Base-by-base conservation (phyloP, 2,888 invertebrate genomes). In the Teleogryllus oceanicus region DNA sequence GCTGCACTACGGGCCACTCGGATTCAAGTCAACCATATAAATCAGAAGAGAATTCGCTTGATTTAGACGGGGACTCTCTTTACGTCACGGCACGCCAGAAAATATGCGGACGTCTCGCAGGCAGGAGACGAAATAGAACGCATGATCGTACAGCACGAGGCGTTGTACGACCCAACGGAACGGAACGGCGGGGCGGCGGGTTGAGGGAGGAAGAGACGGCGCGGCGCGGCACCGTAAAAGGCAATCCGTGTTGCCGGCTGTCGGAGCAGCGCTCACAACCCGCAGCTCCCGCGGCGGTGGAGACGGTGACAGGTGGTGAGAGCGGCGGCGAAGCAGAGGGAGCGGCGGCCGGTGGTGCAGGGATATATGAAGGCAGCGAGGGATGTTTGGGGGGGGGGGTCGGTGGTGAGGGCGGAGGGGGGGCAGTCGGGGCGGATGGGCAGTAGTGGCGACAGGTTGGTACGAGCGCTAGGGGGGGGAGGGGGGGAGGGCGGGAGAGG, bases 231-330 rank as follows among this genome's bases (percentile, higher is more conserved):
- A 5, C 37, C 8, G 62, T 62, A n/a, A 62, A 62, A 62, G 62
- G 62, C 62, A 62, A 62, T 62, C 62, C 62, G 62, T 62, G 62
- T 62, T 11, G 62, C 62, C n/a, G 62, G 62, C 62, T 62, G 62
- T 62, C 62, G 62, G 62, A 62, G 62, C 62, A 16, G 62, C 62
- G n/a, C 62, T 62, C 62, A 62, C 62, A 37, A 37, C 37, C n/a
- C 62, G 62, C 62, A 62, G 62, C n/a, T 3, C 13, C 16, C 16
- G 62, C n/a, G 62, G 62, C n/a, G 62, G 62, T 62, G 62, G 62
- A 5, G 16, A 62, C 16, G 13, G 62, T 1, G 13, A 1, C 37
- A 37, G 37, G 37, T 37, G 37, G 37, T 0, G 37, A 37, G 5
- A 8, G 37, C 24, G 62, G 12, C 51, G 18, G 24, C 24, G 51